phyloP scores from a whole-genome alignment of 1,140 invertebrate species.

The Cydia splendana region DNA sequence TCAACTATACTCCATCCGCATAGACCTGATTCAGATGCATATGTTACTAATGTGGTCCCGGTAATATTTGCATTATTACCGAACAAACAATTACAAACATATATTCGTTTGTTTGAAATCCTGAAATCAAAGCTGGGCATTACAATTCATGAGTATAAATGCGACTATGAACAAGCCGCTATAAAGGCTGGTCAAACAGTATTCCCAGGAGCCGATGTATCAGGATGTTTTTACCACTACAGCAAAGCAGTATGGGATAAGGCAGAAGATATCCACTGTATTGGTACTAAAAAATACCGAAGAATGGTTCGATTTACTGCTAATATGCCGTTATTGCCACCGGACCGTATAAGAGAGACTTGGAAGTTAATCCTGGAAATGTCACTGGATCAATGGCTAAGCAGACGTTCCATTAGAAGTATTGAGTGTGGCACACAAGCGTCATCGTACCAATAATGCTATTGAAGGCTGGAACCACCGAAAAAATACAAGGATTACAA shows the following conservation, averaged over 20 bases:
- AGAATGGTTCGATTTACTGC: slow-evolving; percentile 18
- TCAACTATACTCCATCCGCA: background rate
- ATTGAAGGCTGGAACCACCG: slow-evolving; percentile 18
- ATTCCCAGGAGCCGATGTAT: background rate
- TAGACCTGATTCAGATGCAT: background rate
- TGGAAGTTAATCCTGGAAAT: slow-evolving; percentile 11
- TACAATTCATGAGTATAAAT: slow-evolving; percentile 22
- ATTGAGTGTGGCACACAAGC: slow-evolving; percentile 24
- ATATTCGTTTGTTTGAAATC: slow-evolving; percentile 18
- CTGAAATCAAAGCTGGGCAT: slow-evolving; percentile 27
- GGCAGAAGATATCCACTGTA: slow-evolving; percentile 25
- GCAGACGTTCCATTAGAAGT: slow-evolving; percentile 15
- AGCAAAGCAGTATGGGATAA: slow-evolving; percentile 30
- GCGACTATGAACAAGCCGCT: slow-evolving; percentile 19
- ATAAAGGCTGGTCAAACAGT: slow-evolving; percentile 12
- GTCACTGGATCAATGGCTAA: slow-evolving; percentile 16
- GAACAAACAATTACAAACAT: slow-evolving; percentile 17
- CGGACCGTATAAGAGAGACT: slow-evolving; percentile 3
- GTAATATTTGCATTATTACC: slow-evolving; percentile 16
- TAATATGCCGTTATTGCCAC: slow-evolving; percentile 20
- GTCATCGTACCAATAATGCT: slow-evolving; percentile 22
- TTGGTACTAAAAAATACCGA: slow-evolving; percentile 16
- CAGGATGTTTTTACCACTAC: slow-evolving; percentile 5
- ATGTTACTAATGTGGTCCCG: slow-evolving; percentile 14
- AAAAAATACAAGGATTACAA: slow-evolving; percentile 15